Evolutionary conservation across 2,113 vertebrate genomes (phyloP).

Genomic region (Serranochromis macrocephalus): DNA sequence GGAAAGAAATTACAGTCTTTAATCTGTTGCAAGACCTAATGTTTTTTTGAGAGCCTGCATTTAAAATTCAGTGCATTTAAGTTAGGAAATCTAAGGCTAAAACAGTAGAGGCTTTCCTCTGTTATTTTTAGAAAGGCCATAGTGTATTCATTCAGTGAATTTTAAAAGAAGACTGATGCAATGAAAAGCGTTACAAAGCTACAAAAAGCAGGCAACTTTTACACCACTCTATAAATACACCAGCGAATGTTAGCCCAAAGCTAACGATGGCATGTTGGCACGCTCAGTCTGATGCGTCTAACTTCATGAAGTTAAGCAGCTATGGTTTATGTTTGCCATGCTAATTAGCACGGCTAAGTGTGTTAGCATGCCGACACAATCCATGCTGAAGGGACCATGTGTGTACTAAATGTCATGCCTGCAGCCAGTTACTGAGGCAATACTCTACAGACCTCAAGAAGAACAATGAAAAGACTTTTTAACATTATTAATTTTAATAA

Average conservation of each 20-base stretch:
- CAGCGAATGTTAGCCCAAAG: neutral
- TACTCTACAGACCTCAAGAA: neutral
- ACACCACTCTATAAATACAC: neutral
- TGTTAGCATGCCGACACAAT: neutral
- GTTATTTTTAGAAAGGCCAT: neutral
- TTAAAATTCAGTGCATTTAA: neutral
- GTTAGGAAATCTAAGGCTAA: neutral
- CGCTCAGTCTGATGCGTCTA: neutral
- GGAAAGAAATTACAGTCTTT: neutral
- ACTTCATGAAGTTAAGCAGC: neutral
- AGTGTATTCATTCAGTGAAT: neutral
- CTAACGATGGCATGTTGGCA: neutral
- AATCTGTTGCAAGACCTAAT: neutral
- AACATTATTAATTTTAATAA: rapidly evolving
- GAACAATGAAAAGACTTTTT: neutral
- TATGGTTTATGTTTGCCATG: neutral
- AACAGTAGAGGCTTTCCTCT: neutral
- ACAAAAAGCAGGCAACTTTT: neutral
- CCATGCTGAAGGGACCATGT: neutral
- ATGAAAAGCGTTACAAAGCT: neutral
- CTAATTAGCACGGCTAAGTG: neutral
- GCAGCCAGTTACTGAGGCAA: neutral
- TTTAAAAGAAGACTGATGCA: neutral
- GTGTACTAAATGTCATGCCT: neutral
- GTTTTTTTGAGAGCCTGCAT: neutral